Evolutionary conservation across 2,113 vertebrate genomes (phyloP).

Genomic region (Sporophila hypoxantha): DNA sequence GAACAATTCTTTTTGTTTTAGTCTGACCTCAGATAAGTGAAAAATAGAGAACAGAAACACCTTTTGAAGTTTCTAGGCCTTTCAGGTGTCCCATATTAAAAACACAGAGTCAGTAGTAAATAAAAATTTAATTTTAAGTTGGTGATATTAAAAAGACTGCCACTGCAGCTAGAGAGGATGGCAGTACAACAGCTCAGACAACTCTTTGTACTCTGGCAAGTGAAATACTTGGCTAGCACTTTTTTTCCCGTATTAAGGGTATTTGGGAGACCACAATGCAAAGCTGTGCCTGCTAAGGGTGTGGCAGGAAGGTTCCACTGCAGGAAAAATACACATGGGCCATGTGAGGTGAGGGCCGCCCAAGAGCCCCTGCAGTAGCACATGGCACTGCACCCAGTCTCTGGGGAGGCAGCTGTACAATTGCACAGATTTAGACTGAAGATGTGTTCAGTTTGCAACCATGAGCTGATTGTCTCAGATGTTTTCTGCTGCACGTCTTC

Average conservation of each 20-base stretch:
- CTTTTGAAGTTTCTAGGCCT: not conserved
- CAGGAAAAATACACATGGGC: fast-evolving
- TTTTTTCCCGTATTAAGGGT: too few species aligned
- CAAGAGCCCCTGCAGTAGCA: not conserved
- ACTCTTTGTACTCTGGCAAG: not conserved
- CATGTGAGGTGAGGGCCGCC: fast-evolving
- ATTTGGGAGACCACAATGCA: not conserved
- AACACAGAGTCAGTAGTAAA: not conserved
- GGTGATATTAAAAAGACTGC: not conserved
- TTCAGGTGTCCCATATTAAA: not conserved
- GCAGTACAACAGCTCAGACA: not conserved
- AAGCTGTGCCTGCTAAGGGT: not conserved
- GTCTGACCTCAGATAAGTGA: not conserved
- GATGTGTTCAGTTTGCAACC: not conserved
- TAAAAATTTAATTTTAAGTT: not conserved
- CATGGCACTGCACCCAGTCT: fast-evolving
- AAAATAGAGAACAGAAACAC: not conserved
- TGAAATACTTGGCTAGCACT: not conserved
- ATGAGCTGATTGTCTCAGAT: fast-evolving
- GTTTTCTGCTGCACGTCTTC: not conserved
- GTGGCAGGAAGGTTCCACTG: not conserved
- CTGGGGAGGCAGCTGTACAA: fast-evolving
- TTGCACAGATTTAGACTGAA: not conserved
- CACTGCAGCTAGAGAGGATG: not conserved
- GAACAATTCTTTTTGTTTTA: not conserved